Evolutionary conservation across 2,797 vertebrate genomes (phyloP), one percentile per base, ranked within the genome.

Genomic region (Eleutherodactylus coqui): DNA sequence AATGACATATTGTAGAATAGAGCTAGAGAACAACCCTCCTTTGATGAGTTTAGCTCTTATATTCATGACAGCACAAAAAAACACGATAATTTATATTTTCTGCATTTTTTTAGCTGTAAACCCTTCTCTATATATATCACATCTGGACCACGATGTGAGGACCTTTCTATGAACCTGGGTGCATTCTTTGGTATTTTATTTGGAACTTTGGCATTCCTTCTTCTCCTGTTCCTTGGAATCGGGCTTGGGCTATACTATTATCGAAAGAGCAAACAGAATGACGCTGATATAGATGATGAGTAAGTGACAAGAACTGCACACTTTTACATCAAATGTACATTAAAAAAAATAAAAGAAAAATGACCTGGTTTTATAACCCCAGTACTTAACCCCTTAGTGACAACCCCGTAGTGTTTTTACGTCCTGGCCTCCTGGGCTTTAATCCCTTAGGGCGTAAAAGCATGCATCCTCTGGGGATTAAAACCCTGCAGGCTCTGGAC

Each of bases 141-240:
- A 0, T 41, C 86, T 0, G 94, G 94, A 0, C 0, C 75, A 0
- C 91, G 0, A 27, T 95, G 93, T 0, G 90, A 95, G 75, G 29
- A 24, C 17, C 85, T 94, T 43, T 88, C 92, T 27, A 0, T 95
- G 89, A 91, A 90, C 80, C 89, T 91, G 0, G 2, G 82, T 0
- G 91, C 92, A 0, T 94, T 93, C 89, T 90, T 94, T 0, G 90
- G 93, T 45, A 93, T 94, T 88, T 43, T 94, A 72, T 88, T 95
- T 72, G 93, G 93, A 78, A 43, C 90, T 14, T 82, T 95, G 89
- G 90, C 90, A 0, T 88, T 91, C 88, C 88, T 94, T 79, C 79
- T 92, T 64, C 87, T 94, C 45, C 90, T 94, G 21, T 83, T 91
- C 5, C 0, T 83, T 8, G 0, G 4, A 0, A 0, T 11, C 55